Conservation (phyloP, 2,888 invertebrate species). For the Drosophila falleni region DNA sequence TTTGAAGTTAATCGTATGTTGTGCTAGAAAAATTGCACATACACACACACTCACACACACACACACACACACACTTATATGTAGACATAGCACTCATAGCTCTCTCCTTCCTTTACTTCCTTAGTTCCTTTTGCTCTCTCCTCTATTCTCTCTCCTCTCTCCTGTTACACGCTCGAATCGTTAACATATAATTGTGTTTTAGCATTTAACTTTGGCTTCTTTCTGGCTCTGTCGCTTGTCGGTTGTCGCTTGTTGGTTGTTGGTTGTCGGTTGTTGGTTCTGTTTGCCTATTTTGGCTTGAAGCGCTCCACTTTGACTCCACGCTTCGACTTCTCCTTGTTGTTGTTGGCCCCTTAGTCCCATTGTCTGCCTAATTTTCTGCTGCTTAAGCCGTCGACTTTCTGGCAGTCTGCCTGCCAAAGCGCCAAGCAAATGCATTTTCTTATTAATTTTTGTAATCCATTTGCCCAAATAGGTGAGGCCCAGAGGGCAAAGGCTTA, state of each 20-base stretch:
- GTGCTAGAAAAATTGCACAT: constrained; percentile 59
- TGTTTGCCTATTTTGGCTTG: constrained; percentile 58
- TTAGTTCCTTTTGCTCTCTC: constrained; percentile 34
- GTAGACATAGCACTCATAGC: constrained; percentile 8
- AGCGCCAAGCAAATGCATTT: constrained; percentile 51
- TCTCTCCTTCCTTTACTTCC: constrained; percentile 31
- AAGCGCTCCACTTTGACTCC: constrained; percentile 58
- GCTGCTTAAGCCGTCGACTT: constrained; percentile 54
- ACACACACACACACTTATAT: background rate
- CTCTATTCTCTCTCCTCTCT: no score
- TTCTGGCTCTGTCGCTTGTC: constrained; percentile 32
- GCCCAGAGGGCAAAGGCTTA: constrained; percentile 39
- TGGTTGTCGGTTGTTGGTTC: constrained; percentile 12
- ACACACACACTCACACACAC: constrained; percentile 23
- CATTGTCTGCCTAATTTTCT: constrained; percentile 78
- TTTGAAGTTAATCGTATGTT: constrained; percentile 79
- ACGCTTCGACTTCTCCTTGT: constrained; percentile 7
- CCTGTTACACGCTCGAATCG: constrained; percentile 58
- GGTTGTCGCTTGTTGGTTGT: constrained; percentile 13
- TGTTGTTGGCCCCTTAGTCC: constrained; percentile 28
- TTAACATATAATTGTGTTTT: constrained; percentile 75
- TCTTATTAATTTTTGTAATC: constrained; percentile 70
- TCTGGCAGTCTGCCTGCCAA: constrained; percentile 43
- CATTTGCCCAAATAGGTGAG: constrained; percentile 53
- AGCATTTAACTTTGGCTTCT: constrained; percentile 74